Conservation (phyloP, 2,888 invertebrate genomes). For the Cylindroiulus punctatus region DNA sequence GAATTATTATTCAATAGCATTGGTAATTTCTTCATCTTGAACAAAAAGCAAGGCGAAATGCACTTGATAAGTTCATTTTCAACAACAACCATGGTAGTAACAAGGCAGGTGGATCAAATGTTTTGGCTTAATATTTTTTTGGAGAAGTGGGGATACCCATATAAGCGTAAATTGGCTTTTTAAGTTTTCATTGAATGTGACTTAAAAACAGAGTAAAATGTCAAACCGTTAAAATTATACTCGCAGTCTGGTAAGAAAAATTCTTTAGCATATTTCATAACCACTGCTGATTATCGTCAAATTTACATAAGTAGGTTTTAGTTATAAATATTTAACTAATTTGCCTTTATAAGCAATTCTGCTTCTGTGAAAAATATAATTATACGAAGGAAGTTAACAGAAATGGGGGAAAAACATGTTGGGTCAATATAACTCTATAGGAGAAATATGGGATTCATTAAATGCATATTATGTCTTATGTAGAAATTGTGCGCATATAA, state of each 20-base stretch:
- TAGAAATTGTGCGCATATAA: neutral
- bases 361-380: neutral
- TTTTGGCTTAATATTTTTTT: neutral
- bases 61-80: constrained; percentile 18
- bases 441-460: neutral
- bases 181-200: neutral
- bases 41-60: constrained; percentile 17
- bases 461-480: neutral
- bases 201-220: neutral
- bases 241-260: neutral
- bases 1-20: neutral
- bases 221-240: neutral
- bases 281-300: neutral
- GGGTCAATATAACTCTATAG: no score
- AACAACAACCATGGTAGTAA: neutral
- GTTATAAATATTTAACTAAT: neutral
- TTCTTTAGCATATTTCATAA: neutral
- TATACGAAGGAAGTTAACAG: neutral
- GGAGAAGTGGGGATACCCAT: neutral
- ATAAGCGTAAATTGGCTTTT: constrained; percentile 39
- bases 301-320: neutral
- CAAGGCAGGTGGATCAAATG: neutral
- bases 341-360: neutral
- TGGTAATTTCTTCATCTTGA: neutral
- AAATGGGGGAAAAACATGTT: no score